phyloP scores from a whole-genome alignment of 2,113 vertebrate genomes.

The Limanda limanda region DNA sequence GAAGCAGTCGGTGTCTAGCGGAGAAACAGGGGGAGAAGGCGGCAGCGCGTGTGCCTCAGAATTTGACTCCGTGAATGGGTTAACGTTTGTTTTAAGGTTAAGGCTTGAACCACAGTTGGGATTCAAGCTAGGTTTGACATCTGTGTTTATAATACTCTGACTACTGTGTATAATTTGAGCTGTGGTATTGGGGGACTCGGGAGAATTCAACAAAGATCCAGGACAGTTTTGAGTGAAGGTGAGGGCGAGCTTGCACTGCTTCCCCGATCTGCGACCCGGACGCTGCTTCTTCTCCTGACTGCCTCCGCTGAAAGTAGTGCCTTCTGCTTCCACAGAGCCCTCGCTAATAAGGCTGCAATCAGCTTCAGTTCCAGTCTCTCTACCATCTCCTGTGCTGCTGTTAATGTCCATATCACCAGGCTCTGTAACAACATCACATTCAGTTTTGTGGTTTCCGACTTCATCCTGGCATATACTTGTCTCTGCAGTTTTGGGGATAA shows the following conservation, averaged over 20 bases:
- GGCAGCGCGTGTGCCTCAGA: constrained; percentile 12
- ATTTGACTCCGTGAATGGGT: neutral
- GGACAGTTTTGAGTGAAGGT: constrained; percentile 83
- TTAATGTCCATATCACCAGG: constrained; percentile 31
- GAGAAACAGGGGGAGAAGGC: neutral
- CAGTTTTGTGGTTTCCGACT: neutral
- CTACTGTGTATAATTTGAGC: constrained; percentile 5
- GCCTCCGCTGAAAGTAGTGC: constrained; percentile 28
- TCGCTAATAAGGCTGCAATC: constrained; percentile 21
- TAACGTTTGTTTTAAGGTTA: constrained; percentile 1
- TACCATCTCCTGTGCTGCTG: neutral
- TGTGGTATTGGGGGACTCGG: constrained; percentile 15
- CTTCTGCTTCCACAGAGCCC: constrained; percentile 47
- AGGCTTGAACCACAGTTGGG: neutral
- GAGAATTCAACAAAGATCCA: constrained; percentile 17
- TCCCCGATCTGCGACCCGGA: constrained; percentile 78
- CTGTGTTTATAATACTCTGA: neutral
- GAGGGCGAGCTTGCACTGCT: constrained; percentile 86
- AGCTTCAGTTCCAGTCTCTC: neutral
- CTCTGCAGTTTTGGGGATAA: neutral
- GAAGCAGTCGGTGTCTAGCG: constrained; percentile 15
- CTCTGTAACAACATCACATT: constrained; percentile 44
- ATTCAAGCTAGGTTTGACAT: neutral
- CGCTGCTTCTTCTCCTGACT: constrained; percentile 74
- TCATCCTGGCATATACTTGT: neutral